Evolutionary conservation across 2,113 vertebrate species (phyloP).

Genomic region (Pomatorhinus ruficollis): DNA sequence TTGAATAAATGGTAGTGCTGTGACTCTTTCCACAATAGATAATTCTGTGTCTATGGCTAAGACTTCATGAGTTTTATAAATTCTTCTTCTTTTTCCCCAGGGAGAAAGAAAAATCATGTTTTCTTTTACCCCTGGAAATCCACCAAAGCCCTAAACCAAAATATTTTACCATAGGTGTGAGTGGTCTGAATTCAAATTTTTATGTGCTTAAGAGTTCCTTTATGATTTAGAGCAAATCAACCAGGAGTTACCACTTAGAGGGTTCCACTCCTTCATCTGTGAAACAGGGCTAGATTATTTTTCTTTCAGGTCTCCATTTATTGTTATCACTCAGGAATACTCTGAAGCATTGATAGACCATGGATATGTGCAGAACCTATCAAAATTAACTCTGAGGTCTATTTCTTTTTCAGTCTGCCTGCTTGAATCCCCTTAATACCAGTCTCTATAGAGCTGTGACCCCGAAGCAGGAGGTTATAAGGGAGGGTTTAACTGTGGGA

Average conservation of each 20-base stretch:
- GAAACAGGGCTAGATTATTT: not conserved
- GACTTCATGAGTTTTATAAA: not conserved
- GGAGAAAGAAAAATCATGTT: not conserved
- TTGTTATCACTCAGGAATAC: not conserved
- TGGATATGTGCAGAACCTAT: not conserved
- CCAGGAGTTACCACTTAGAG: not conserved
- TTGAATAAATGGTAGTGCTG: not conserved
- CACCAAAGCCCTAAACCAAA: not conserved
- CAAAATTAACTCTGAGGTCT: conserved; percentile 1
- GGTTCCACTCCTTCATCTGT: not conserved
- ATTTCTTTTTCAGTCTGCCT: not conserved
- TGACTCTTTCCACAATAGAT: not conserved
- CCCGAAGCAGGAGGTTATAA: not conserved
- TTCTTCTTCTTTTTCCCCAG: not conserved
- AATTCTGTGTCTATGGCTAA: not conserved
- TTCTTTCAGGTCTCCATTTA: not conserved
- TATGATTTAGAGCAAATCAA: not conserved
- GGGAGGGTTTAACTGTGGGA: not conserved
- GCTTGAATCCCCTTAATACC: not conserved
- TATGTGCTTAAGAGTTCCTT: not conserved
- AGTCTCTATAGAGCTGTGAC: not conserved
- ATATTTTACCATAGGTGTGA: not conserved
- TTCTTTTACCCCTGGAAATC: not conserved
- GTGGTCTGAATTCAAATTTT: not conserved
- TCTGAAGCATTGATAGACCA: not conserved